Percentiles rank a stretch among this genome's conserved stretches.
Conservation (phyloP, 2,888 invertebrate species). For the Apodemia mormo region DNA sequence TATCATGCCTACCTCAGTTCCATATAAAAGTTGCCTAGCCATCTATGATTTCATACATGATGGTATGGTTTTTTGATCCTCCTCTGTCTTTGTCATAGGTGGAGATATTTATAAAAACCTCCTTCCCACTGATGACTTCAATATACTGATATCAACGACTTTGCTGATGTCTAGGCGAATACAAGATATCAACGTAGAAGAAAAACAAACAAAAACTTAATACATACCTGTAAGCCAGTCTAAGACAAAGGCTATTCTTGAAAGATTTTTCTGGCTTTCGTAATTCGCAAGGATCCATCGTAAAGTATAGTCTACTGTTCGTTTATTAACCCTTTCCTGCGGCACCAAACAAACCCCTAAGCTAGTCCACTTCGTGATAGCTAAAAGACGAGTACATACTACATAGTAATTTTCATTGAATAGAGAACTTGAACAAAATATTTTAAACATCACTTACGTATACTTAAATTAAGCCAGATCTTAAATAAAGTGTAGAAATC, state of each 20-base stretch:
- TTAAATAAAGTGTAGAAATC: slow-evolving; percentile 70
- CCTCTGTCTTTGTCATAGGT: no score
- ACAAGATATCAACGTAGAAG: not conserved
- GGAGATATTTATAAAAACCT: no score
- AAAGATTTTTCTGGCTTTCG: slow-evolving; percentile 50
- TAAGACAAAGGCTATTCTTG: slow-evolving; percentile 62
- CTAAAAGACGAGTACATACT: slow-evolving; percentile 47
- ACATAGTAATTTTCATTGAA: not conserved
- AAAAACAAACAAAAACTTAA: not conserved
- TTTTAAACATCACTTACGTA: slow-evolving; percentile 58
- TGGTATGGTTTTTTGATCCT: no score
- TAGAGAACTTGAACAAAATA: not conserved
- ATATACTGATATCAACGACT: no score
- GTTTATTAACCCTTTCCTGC: slow-evolving; percentile 53
- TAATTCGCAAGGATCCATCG: slow-evolving; percentile 67
- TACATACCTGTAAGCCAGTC: slow-evolving; percentile 71
- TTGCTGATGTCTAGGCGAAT: not conserved
- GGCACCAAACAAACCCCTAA: slow-evolving; percentile 69
- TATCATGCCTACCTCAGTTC: no score
- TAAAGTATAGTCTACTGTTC: slow-evolving; percentile 62
- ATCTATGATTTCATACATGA: no score
- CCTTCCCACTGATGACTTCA: no score
- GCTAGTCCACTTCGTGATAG: slow-evolving; percentile 67
- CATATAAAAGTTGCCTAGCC: no score
- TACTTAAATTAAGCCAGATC: slow-evolving; percentile 73